phyloP scores from a whole-genome alignment of 2,797 vertebrate species.

The Falco berigora region DNA sequence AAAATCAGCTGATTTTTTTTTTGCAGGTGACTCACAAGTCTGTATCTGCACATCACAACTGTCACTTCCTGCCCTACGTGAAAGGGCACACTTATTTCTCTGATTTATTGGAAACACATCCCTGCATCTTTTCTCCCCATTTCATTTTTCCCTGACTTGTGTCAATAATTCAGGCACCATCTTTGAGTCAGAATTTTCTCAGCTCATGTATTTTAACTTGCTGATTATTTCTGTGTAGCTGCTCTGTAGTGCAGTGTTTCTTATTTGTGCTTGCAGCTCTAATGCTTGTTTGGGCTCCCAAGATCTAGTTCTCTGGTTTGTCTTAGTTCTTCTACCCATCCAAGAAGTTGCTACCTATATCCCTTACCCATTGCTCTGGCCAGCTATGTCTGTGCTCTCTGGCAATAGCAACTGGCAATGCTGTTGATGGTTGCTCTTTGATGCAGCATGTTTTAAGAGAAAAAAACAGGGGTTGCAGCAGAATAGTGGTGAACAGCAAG shows the following conservation, averaged over 20 bases:
- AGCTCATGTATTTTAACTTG: background rate
- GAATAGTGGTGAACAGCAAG: background rate
- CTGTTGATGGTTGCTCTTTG: background rate
- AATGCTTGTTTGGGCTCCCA: background rate
- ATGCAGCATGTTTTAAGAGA: background rate
- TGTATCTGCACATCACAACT: background rate
- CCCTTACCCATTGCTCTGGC: background rate
- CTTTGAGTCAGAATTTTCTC: background rate
- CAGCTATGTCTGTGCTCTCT: rapidly evolving
- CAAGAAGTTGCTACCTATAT: background rate
- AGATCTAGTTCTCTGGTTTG: background rate
- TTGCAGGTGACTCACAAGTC: background rate
- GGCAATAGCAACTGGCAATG: background rate
- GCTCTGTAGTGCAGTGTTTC: background rate
- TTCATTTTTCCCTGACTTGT: background rate
- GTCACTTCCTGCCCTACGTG: background rate
- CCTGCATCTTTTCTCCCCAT: background rate
- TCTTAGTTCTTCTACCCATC: background rate
- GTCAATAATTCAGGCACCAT: background rate
- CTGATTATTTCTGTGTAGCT: background rate
- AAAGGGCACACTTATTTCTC: background rate
- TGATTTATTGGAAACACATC: background rate
- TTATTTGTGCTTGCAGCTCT: background rate
- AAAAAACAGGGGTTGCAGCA: background rate
- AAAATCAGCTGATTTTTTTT: background rate